Percentiles rank a stretch among this genome's conserved stretches.
phyloP scores from a whole-genome alignment of 2,797 vertebrate genomes.

The Sphenodon punctatus region DNA sequence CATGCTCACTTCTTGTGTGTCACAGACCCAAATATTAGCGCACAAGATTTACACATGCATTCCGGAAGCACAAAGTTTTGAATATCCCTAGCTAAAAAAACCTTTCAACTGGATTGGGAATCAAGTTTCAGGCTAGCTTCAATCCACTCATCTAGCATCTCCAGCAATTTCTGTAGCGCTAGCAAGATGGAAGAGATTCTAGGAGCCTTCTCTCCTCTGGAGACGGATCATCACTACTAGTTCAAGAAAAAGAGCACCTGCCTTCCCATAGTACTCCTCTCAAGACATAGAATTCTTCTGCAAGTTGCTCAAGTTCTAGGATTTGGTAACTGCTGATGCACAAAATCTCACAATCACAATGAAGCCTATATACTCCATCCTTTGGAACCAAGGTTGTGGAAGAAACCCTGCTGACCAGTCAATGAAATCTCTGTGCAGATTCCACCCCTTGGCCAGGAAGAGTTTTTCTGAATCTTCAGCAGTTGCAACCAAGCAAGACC shows the following conservation, averaged over 20 bases:
- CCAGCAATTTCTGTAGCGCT: background rate
- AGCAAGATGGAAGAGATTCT: background rate
- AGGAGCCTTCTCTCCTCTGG: background rate
- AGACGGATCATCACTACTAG: rapidly evolving
- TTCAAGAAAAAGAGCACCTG: background rate
- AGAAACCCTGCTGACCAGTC: background rate
- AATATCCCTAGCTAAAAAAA: background rate
- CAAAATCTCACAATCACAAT: background rate
- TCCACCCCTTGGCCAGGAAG: background rate
- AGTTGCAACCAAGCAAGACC: background rate
- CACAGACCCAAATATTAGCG: background rate
- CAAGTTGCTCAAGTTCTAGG: background rate
- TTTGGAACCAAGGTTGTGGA: background rate
- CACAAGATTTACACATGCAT: background rate
- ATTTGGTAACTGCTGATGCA: background rate
- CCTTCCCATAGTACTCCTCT: background rate
- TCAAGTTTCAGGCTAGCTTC: no score
- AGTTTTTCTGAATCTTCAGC: background rate
- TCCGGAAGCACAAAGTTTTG: background rate
- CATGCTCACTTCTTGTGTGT: background rate
- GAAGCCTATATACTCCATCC: background rate
- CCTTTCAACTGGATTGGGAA: background rate
- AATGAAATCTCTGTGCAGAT: background rate
- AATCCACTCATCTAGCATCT: background rate
- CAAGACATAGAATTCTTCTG: background rate